Evolutionary conservation across 2,797 vertebrate species (phyloP).

Genomic region (Rousettus madagascariensis): DNA sequence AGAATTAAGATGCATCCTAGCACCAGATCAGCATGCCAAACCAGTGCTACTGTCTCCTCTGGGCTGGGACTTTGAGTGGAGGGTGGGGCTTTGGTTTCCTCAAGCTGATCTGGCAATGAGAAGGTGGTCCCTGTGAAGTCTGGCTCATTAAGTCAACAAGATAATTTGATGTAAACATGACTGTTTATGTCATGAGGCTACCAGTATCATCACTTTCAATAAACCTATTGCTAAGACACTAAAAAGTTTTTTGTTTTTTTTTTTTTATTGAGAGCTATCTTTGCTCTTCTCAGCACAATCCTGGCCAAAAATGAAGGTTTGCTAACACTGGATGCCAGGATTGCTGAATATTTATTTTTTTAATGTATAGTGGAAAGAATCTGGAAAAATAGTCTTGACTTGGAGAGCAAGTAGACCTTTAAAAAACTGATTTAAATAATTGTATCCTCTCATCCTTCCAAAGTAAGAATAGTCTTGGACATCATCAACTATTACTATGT

Average conservation of each 20-base stretch:
- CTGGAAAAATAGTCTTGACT: constrained; percentile 29
- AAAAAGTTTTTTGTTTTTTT: not conserved
- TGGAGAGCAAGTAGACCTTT: constrained; percentile 9
- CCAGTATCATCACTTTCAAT: not conserved
- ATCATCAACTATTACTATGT: not conserved
- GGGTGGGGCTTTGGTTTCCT: not conserved
- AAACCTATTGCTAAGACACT: not conserved
- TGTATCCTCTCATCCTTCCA: not conserved
- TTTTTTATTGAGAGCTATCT: not conserved
- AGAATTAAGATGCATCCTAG: not conserved
- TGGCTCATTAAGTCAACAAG: not conserved
- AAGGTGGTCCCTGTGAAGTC: not conserved
- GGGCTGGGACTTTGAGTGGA: not conserved
- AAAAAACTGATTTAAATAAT: constrained; percentile 23
- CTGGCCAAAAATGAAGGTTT: not conserved
- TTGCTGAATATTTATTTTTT: not conserved
- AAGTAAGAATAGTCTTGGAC: not conserved
- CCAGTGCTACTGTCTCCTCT: not conserved
- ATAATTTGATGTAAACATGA: not conserved
- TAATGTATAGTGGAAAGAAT: not conserved
- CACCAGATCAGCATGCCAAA: not conserved
- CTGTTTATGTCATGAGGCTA: not conserved
- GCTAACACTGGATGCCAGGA: not conserved
- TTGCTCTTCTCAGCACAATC: not conserved
- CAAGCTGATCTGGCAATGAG: not conserved